Conservation (phyloP, 2,888 invertebrate genomes). For the Alsophila aescularia region DNA sequence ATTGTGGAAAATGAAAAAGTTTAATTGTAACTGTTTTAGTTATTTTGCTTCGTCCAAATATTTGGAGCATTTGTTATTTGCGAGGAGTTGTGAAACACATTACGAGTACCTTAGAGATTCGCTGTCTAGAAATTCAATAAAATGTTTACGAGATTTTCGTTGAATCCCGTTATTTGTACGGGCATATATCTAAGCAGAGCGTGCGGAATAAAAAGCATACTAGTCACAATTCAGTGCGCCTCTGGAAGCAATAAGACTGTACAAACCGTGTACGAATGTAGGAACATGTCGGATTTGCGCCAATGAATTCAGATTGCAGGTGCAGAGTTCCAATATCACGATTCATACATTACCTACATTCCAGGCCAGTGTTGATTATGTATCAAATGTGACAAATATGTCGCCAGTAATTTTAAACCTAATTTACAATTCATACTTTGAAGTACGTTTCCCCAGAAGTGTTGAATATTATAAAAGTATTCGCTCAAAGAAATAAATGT, state of each 20-base stretch:
- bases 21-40: conserved; percentile 45
- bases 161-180: conserved; percentile 2
- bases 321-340: conserved; percentile 58
- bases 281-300: conserved; percentile 31
- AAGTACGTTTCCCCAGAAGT: background rate
- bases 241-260: conserved; percentile 22
- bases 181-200: conserved; percentile 5
- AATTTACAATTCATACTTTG: background rate
- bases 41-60: conserved; percentile 43
- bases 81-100: background rate
- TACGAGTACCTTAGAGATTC: background rate
- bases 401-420: too few species aligned
- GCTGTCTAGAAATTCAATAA: conserved; percentile 8
- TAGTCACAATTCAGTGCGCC: conserved; percentile 16
- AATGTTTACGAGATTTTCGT: conserved; percentile 2
- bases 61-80: conserved; percentile 28
- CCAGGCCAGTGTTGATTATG: too few species aligned
- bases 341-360: too few species aligned
- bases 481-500: conserved; percentile 44
- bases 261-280: conserved; percentile 17
- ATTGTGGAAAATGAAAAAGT: conserved; percentile 59
- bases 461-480: background rate
- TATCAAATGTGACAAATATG: too few species aligned
- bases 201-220: conserved; percentile 7
- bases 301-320: conserved; percentile 57